Base-by-base conservation (phyloP, 2,888 invertebrate species). In the Agrenia bidenticulata region DNA sequence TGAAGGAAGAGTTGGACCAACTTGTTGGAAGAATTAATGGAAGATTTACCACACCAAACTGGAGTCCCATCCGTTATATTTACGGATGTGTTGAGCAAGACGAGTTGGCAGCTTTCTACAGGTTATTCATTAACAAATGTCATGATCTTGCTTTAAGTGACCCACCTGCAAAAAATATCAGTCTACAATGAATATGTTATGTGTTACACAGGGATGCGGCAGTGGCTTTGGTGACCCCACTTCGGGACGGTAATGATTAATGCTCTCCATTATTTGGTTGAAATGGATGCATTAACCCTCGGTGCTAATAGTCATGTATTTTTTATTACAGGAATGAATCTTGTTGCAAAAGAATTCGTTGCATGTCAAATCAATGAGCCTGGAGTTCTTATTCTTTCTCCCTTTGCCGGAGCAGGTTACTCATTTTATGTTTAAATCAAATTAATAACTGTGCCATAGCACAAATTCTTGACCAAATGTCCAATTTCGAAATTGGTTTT, bases 1-100 rank as follows among this genome's bases (percentile, higher is more conserved):
- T 94, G 64, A 94, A 94, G 78, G 89, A 93, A 77, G 92, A 92
- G 79, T 90, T 94, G 84, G 93, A 94, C 80, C 92, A 93, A 78
- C 79, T 93, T 58, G 92, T 94, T 54, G 93, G 90, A 19, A 84
- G 89, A 64, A 93, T 94, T 66, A 94, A 94, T 78, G 93, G 93
- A 17, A 86, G 88, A 64, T 93, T 93, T 77, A 91, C 92, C 0
- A 93, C 92, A 0, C 90, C 92, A 0, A 92, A 91, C 79, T 94
- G 94, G 94, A 92, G 93, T 0, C 94, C 94, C 0, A 93, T 94
- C 73, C 85, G 88, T 80, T 93, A 93, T 74, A 93, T 93, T 74
- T 93, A 90, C 78, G 93, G 92, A 11, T 92, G 90, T 78, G 89
- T 93, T 1, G 89, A 88, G 58, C 93, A 93, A 80, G 88, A 90